Evolutionary conservation across 2,113 vertebrate genomes (phyloP), one percentile per base, ranked within the genome.

Genomic region (Rhodinocichla rosea): DNA sequence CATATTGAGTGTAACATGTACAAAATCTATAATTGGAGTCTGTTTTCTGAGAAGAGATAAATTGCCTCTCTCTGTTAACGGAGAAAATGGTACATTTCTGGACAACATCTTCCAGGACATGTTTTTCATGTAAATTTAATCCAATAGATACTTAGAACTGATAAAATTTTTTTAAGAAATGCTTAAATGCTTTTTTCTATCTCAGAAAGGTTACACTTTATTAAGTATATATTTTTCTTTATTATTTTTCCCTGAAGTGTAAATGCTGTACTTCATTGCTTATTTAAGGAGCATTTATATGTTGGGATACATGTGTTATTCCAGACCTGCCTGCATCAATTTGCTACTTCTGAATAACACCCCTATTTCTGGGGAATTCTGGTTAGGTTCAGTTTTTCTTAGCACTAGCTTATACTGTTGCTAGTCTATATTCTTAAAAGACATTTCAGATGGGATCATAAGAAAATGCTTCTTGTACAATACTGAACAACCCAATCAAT

Each of bases 21-120:
- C 96, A 96, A 97, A 98, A 99, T 98, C 98, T 98, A 97, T 98
- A 98, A 98, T 97, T 98, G 98, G 97, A 98, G 98, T 97, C 98
- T 98, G 95, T 97, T 98, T 98, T 98, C 92, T 97, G 94, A 97
- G 97, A 97, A 98, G 89, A 91, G 92, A 92, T 78, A 98, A 97
- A 98, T 93, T 83, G 80, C 69, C 94, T 96, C 79, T 74, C 95
- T 87, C 49, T 95, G 33, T 62, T 86, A 59, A 94, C 89, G 71
- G 80, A 95, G 77, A 76, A 65, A 95, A 79, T 55, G 5, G 56
- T 69, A n/a, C 55, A 49, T 88, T 89, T 89, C 83, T 90, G 77
- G 52, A 83, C 49, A 76, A 39, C 21, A 23, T 79, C 75, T 90
- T 75, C 30, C 39, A 88, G 45, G 49, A 20, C 26, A 44, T 49